Conservation (phyloP, 2,113 vertebrate species). For the Phalacrocorax brasilianus region DNA sequence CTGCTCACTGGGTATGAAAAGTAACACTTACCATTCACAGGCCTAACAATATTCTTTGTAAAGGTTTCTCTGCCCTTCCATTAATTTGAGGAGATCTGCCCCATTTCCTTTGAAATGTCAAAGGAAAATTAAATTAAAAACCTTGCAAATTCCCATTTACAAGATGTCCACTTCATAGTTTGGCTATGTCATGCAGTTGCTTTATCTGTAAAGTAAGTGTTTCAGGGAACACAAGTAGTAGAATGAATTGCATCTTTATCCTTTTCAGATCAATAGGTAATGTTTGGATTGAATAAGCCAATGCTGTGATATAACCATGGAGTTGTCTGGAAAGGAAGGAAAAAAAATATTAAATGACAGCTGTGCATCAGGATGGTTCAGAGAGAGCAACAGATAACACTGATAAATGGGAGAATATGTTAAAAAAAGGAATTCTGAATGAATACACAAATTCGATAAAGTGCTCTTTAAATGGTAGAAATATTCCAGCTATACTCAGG, state of each 20-base stretch:
- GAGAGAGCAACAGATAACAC: background rate
- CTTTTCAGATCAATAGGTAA: background rate
- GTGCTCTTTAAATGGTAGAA: background rate
- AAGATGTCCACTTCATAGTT: background rate
- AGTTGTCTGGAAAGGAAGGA: background rate
- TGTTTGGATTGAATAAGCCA: background rate
- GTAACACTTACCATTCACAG: background rate
- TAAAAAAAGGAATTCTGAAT: background rate
- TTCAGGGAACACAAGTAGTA: background rate
- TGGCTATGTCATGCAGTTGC: background rate
- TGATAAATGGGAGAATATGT: background rate
- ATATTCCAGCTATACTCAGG: background rate
- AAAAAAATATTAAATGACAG: background rate
- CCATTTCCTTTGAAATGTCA: conserved; percentile 52
- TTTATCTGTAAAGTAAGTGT: background rate
- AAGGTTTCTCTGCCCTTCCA: conserved; percentile 25
- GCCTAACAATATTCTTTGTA: background rate
- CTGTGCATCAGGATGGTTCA: background rate
- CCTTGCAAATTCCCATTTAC: background rate
- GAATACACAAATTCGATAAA: background rate
- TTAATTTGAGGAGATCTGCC: conserved; percentile 10
- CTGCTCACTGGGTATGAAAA: background rate
- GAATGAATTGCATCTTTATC: background rate
- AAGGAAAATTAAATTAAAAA: background rate
- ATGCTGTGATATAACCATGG: background rate